phyloP scores from a whole-genome alignment of 1,140 invertebrate genomes.

The Himalopsyche phryganea region DNA sequence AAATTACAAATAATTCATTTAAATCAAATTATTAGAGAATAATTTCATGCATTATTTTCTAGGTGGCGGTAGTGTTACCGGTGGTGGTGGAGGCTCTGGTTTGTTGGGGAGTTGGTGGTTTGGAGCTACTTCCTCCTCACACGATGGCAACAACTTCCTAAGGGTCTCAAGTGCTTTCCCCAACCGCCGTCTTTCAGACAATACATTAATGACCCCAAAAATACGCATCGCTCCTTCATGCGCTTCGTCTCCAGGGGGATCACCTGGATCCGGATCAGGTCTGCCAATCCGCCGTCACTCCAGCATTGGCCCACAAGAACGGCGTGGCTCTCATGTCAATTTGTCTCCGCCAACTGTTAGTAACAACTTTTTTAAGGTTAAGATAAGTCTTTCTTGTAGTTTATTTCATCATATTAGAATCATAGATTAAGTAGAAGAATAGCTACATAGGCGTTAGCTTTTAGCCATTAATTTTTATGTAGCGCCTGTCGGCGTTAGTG shows the following conservation, averaged over 20 bases:
- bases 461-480: too few species aligned
- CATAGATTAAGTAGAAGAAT: too few species aligned
- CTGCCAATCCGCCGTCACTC: slow-evolving; percentile 83
- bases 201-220: slow-evolving; percentile 86
- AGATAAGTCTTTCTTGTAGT: too few species aligned
- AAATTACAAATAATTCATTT: too few species aligned
- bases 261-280: slow-evolving; percentile 66
- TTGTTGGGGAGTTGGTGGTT: slow-evolving; percentile 72
- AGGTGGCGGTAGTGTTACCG: slow-evolving; percentile 3
- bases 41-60: too few species aligned
- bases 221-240: slow-evolving; percentile 82
- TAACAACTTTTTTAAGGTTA: slow-evolving; percentile 18
- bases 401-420: too few species aligned
- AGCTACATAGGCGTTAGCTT: too few species aligned
- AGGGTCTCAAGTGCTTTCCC: slow-evolving; percentile 77
- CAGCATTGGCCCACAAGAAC: slow-evolving; percentile 83
- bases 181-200: slow-evolving; percentile 83
- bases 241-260: slow-evolving; percentile 79
- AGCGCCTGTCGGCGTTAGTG: too few species aligned
- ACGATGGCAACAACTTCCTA: slow-evolving; percentile 84
- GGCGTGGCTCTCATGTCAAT: slow-evolving; percentile 79
- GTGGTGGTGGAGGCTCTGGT: slow-evolving; percentile 48
- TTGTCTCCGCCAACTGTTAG: slow-evolving; percentile 82
- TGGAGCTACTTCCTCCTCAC: slow-evolving; percentile 67
- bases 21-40: too few species aligned